phyloP scores from a whole-genome alignment of 2,113 vertebrate genomes.

The Cacatua alba region DNA sequence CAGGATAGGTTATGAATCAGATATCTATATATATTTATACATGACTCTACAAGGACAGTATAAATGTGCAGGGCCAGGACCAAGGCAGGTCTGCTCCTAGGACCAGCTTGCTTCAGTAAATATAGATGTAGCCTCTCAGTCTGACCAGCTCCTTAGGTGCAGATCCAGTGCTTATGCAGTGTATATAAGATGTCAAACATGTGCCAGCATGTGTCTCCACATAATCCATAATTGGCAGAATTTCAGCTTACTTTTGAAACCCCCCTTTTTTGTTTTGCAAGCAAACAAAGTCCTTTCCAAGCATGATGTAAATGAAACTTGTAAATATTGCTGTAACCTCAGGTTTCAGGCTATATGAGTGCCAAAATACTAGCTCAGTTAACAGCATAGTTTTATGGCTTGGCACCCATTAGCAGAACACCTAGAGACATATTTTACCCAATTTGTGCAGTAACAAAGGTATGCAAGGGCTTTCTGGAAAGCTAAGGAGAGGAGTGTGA shows the following conservation, averaged over 20 bases:
- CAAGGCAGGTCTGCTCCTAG: neutral
- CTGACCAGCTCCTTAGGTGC: neutral
- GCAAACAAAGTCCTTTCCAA: neutral
- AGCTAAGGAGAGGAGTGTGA: neutral
- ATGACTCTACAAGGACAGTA: slow-evolving; percentile 26
- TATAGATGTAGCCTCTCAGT: neutral
- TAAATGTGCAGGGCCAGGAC: neutral
- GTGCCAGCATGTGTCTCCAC: neutral
- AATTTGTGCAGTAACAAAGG: neutral
- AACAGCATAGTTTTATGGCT: neutral
- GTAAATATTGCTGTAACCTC: neutral
- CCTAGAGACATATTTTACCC: neutral
- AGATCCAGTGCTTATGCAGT: neutral
- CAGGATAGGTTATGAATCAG: slow-evolving; percentile 34
- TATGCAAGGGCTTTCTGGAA: neutral
- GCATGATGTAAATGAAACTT: neutral
- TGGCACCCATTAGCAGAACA: neutral
- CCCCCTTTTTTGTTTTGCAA: neutral
- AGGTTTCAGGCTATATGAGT: neutral
- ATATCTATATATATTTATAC: neutral
- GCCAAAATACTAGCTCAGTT: neutral
- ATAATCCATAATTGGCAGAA: neutral
- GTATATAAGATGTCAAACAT: neutral
- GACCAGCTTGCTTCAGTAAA: neutral
- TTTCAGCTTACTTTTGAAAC: neutral